Conservation (phyloP, 2,888 invertebrate species). For the Bombylius discolor region DNA sequence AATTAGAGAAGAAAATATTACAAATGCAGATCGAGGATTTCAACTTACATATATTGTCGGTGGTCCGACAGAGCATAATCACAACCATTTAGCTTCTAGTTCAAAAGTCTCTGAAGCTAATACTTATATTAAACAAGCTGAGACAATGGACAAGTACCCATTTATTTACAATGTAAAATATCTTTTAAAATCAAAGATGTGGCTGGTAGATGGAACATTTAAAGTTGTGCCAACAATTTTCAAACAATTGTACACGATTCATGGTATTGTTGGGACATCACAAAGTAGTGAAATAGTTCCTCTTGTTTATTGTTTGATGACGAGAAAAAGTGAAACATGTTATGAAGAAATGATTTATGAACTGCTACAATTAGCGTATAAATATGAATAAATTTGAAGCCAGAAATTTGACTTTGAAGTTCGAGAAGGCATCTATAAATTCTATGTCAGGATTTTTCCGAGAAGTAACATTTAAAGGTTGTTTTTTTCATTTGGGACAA, state of each 20-base stretch:
- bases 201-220: no score
- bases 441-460: background rate
- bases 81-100: no score
- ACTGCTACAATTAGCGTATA: background rate
- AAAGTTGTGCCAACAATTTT: no score
- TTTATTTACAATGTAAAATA: no score
- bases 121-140: no score
- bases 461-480: background rate
- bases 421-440: background rate
- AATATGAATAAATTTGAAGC: background rate
- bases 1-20: background rate
- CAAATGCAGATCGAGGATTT: no score
- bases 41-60: no score
- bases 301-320: background rate
- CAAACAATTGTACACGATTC: background rate
- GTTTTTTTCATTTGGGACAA: background rate
- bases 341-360: background rate
- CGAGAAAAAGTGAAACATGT: background rate
- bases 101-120: no score
- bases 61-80: no score
- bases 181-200: no score
- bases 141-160: no score
- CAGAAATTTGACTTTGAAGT: background rate
- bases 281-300: background rate
- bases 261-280: background rate